Conservation (phyloP, 2,797 vertebrate genomes). For the Anomalospiza imberbis region DNA sequence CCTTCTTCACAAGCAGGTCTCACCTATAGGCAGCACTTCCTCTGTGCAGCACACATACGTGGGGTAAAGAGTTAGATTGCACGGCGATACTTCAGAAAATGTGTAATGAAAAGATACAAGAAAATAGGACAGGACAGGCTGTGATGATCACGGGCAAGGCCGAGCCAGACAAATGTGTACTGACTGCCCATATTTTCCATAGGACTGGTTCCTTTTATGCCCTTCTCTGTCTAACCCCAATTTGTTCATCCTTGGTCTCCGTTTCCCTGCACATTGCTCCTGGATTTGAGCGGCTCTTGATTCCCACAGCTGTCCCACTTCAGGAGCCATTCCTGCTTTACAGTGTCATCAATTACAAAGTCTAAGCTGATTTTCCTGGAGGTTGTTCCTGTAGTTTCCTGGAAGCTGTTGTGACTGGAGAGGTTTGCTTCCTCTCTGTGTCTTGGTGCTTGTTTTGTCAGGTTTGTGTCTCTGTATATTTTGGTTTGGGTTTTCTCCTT, state of each 20-base stretch:
- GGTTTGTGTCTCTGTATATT: not conserved
- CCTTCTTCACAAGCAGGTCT: not conserved
- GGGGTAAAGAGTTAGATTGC: not conserved
- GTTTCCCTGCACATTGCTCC: not conserved
- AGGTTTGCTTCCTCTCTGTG: not conserved
- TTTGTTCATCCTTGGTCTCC: not conserved
- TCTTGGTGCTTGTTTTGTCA: not conserved
- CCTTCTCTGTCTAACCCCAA: rapidly evolving
- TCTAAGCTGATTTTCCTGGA: not conserved
- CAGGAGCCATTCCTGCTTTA: not conserved
- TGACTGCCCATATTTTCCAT: not conserved
- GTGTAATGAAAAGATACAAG: not conserved
- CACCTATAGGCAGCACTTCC: not conserved
- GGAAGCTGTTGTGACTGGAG: not conserved
- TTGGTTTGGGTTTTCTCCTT: not conserved
- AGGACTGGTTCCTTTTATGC: not conserved
- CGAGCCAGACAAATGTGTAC: not conserved
- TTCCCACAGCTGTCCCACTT: not conserved
- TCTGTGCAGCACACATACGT: not conserved
- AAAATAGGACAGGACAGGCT: not conserved
- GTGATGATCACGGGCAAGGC: rapidly evolving
- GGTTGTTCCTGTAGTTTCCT: not conserved
- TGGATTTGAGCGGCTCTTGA: not conserved
- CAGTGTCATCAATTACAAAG: not conserved
- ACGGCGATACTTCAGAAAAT: not conserved